A percentile compares a stretch with the other conserved stretches of the same genome.
These are phyloP conservation scores for Xestia rhomboidea DNA, from an alignment of 2,888 invertebrate genomes.

Conservation along the genomic window DNA sequence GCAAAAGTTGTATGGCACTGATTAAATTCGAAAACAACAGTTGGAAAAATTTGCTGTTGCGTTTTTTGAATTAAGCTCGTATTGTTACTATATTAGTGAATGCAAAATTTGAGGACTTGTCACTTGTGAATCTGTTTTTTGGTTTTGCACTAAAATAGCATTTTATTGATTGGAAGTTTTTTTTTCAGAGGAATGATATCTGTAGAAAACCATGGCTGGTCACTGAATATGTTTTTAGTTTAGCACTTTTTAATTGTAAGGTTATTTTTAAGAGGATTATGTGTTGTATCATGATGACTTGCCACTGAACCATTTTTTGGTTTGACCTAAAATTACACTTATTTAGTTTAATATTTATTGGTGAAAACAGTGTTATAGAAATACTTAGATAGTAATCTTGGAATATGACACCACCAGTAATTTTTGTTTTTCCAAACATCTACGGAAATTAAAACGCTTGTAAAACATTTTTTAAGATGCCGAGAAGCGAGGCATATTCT, in stretches of 20 bases:
- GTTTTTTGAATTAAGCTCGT: background rate
- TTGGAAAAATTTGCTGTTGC: background rate
- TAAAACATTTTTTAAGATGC: conserved; percentile 34
- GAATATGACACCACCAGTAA: background rate
- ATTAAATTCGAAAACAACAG: conserved; percentile 11
- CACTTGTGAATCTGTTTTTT: background rate
- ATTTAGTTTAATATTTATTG: background rate
- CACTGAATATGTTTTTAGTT: background rate
- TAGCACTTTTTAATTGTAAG: too few relatives aligned
- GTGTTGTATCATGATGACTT: background rate
- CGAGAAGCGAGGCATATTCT: background rate
- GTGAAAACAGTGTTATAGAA: background rate
- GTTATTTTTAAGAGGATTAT: background rate
- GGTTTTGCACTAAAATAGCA: background rate
- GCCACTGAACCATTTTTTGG: background rate
- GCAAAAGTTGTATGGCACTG: conserved; percentile 22
- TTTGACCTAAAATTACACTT: background rate
- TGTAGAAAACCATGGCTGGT: background rate
- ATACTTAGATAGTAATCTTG: background rate
- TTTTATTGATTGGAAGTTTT: background rate
- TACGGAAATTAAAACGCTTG: background rate
- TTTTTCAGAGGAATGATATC: background rate
- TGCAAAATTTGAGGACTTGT: background rate
- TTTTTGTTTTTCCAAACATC: background rate
- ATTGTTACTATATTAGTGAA: conserved; percentile 1